Evolutionary conservation across 2,113 vertebrate species (phyloP), one percentile per base, ranked within the genome.

Genomic region (Panurus biarmicus): DNA sequence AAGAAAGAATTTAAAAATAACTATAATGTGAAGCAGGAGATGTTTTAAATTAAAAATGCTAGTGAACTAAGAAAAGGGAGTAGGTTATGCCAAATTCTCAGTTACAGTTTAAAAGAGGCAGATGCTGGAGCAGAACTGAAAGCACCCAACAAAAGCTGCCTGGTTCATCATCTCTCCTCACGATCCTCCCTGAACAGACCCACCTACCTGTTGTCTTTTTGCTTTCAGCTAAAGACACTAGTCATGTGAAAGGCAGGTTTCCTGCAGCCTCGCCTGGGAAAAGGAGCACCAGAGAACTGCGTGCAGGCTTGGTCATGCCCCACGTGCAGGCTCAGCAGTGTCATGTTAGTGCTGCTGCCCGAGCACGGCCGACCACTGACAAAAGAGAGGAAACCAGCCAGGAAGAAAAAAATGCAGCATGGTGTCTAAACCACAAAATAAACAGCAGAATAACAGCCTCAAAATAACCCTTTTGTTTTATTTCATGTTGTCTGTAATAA

Each of bases 271-370:
- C 65, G 67, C 60, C 70, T n/a, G 35, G 62, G 50, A 54, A 72
- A 73, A 75, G 65, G 33, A 13, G 3, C 0, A 5, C 9, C 66
- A 38, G 53, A 51, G 69, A 60, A 17, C 24, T 44, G 61, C 0
- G 29, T 14, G n/a, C 53, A 85, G 74, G 54, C 58, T 84, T 0
- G 12, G 54, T 3, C 50, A 22, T 25, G 50, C 23, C 66, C n/a
- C 60, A 33, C 0, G 0, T 4, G 11, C 45, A 77, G 56, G 72
- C 62, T 53, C 2, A 2, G 45, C 9, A 14, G 7, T 38, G n/a
- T 54, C 76, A 60, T 3, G 20, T 33, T 38, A 84, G 13, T 11
- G 45, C 66, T 45, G 66, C 50, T 65, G 86, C 66, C 74, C 54
- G 44, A 82, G 26, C 74, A 12, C 29, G 33, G 71, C 84, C 66